Base-by-base conservation (phyloP, 2,888 invertebrate genomes). In the Drosophila mettleri region DNA sequence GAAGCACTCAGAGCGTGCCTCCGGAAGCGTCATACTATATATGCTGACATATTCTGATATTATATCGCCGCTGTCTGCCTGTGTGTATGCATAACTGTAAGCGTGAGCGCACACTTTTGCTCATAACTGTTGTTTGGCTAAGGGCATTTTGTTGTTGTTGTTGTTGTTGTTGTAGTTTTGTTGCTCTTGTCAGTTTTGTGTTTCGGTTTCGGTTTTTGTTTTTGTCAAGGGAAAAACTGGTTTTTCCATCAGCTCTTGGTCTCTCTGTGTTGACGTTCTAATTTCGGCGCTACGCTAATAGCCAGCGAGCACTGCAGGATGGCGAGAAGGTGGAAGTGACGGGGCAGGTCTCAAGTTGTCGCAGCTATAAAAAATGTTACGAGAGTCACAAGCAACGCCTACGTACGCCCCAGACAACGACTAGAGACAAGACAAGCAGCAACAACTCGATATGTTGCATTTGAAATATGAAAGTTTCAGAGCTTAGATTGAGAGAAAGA, bases 311-410 rank as follows among this genome's bases (percentile, higher is more conserved):
- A n/a, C n/a, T n/a, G n/a, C n/a, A 51, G 36, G 49, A 34, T 18
- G 34, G 43, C 22, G 5, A 1, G 33, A 1, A 9, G 27, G 24
- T 14, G 10, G 36, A 24, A 14, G 22, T 9, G 48, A 4, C 8
- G 3, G 51, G 18, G 12, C 36, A n/a, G n/a, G n/a, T 39, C 38
- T 54, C 24, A 64, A 54, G 69, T 65, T 54, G 65, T 66, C 67
- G 67, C 65, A 66, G 67, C 55, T 41, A 67, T 57, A 71, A 51
- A 48, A 62, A 63, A 55, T 60, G 59, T 70, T 73, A 54, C 63
- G 55, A 76, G 74, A 71, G 77, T 60, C 76, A 53, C 55, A 55
- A 70, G 76, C 46, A 72, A 77, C 74, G 77, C 74, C 77, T 76
- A 74, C 74, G 53, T 71, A 16, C 38, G 41, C 51, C 59, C 59